Evolutionary conservation across 2,113 vertebrate species (phyloP).

Genomic region (Crotalus tigris): DNA sequence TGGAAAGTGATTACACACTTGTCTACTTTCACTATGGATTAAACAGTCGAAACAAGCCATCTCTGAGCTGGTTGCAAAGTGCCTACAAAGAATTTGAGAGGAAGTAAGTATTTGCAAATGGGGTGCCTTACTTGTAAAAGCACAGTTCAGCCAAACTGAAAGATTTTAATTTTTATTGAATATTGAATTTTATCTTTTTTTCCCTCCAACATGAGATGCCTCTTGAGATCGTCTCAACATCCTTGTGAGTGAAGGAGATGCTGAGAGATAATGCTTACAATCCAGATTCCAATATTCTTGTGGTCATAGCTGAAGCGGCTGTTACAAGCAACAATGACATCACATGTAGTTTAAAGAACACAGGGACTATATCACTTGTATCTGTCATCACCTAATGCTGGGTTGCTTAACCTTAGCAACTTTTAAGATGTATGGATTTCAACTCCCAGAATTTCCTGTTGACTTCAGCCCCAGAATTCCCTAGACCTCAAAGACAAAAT

Average conservation of each 20-base stretch:
- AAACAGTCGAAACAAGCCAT: conserved; percentile 82
- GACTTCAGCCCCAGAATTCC: background rate
- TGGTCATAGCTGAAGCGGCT: background rate
- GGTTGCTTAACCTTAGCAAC: background rate
- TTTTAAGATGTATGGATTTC: background rate
- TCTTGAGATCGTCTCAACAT: background rate
- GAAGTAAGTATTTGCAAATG: conserved; percentile 69
- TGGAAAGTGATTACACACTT: conserved; percentile 81
- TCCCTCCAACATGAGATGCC: background rate
- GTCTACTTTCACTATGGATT: conserved; percentile 85
- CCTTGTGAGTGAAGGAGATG: background rate
- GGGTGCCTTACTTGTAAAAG: background rate
- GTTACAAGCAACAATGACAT: background rate
- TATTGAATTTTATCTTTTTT: background rate
- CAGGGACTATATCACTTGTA: background rate
- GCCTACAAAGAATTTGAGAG: conserved; percentile 84
- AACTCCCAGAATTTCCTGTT: background rate
- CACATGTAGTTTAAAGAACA: background rate
- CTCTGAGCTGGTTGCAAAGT: conserved; percentile 77
- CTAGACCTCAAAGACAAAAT: background rate
- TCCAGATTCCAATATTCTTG: background rate
- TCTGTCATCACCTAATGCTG: background rate
- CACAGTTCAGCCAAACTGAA: background rate
- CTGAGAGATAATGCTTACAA: background rate
- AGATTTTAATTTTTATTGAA: background rate